Evolutionary conservation across 2,888 invertebrate species (phyloP).

Genomic region (Agrochola circellaris): DNA sequence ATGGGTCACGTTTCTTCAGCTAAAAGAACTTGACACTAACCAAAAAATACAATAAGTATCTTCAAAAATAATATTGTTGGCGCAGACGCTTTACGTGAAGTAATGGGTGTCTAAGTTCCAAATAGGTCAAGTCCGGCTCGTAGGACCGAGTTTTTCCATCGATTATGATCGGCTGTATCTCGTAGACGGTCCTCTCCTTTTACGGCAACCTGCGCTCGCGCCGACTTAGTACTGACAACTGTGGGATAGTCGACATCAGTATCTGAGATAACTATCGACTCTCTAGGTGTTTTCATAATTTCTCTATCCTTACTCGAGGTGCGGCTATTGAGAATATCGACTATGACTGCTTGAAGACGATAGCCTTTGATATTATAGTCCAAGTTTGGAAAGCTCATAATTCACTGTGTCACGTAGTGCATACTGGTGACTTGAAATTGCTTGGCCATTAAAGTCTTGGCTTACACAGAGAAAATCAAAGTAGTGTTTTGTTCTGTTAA

Average conservation of each 20-base stretch:
- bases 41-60: constrained; percentile 55
- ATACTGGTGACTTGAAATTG: constrained; percentile 13
- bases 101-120: constrained; percentile 73
- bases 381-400: constrained; percentile 53
- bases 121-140: constrained; percentile 88
- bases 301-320: constrained; percentile 80
- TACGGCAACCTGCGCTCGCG: constrained; percentile 85
- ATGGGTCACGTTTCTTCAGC: constrained; percentile 59
- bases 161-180: constrained; percentile 84
- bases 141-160: constrained; percentile 85
- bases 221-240: constrained; percentile 86
- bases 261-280: constrained; percentile 82
- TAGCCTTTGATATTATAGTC: constrained; percentile 51
- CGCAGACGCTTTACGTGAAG: constrained; percentile 59
- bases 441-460: constrained; percentile 17
- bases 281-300: constrained; percentile 85
- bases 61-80: constrained; percentile 34
- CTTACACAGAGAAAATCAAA: constrained; percentile 12
- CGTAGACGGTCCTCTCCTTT: constrained; percentile 81
- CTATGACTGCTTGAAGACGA: constrained; percentile 48
- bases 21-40: constrained; percentile 56
- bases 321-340: constrained; percentile 68
- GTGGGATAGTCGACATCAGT: constrained; percentile 86
- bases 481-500: neutral
- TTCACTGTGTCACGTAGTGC: constrained; percentile 25